Evolutionary conservation across 2,113 vertebrate species (phyloP).

Genomic region (Falco punctatus): DNA sequence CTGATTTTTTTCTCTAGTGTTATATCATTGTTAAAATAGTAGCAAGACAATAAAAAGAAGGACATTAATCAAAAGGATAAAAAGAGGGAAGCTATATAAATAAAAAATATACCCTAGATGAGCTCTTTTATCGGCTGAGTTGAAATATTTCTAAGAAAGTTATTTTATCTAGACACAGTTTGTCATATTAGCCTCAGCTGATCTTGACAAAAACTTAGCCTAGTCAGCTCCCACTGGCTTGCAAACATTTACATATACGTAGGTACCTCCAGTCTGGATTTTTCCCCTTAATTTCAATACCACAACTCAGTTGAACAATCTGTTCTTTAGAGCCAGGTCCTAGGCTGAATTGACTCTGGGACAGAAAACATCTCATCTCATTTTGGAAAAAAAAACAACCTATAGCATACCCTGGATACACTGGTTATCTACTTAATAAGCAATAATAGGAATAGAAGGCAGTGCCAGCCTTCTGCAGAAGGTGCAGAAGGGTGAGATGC

Average conservation of each 20-base stretch:
- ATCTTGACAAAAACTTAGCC: neutral
- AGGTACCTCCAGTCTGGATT: neutral
- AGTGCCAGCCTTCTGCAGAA: neutral
- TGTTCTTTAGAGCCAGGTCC: neutral
- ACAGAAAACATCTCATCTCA: neutral
- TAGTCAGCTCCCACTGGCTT: neutral
- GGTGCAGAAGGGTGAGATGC: neutral
- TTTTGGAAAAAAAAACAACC: neutral
- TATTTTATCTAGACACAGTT: neutral
- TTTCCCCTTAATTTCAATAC: neutral
- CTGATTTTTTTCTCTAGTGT: neutral
- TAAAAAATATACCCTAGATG: neutral
- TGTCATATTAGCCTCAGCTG: neutral
- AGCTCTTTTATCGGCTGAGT: slow-evolving; percentile 33
- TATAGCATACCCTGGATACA: neutral
- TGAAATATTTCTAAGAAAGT: slow-evolving; percentile 4
- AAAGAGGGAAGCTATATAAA: neutral
- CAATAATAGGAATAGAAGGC: neutral
- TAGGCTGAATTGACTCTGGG: neutral
- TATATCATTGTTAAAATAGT: neutral
- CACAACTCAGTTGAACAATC: neutral
- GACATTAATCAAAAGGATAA: neutral
- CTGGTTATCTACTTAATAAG: neutral
- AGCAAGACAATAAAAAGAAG: slow-evolving; percentile 6
- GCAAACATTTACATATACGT: neutral